Evolutionary conservation across 1,140 invertebrate species (phyloP).

Genomic region (Tetramorium parvispinum): DNA sequence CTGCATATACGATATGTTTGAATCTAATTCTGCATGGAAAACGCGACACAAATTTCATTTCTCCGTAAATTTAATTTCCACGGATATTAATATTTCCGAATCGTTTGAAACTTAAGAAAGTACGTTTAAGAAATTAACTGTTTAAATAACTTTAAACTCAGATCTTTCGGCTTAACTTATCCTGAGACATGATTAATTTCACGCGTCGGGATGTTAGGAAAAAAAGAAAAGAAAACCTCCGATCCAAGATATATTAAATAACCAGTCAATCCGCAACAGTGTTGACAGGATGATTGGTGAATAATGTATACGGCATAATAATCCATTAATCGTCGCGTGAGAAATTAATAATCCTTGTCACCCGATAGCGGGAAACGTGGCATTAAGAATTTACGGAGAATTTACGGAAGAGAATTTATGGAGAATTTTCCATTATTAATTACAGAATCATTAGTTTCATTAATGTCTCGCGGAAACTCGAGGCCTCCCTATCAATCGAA

Average conservation of each 20-base stretch:
- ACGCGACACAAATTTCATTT: background rate
- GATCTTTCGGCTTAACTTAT: background rate
- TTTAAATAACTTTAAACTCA: background rate
- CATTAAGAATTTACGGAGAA: background rate
- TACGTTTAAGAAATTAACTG: background rate
- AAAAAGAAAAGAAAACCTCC: background rate
- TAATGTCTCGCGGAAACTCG: background rate
- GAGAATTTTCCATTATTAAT: background rate
- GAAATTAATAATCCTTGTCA: constrained; percentile 8
- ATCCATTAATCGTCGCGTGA: background rate
- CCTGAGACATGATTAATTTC: background rate
- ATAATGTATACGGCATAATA: constrained; percentile 3
- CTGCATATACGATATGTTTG: background rate
- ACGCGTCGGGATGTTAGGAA: background rate
- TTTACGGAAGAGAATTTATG: background rate
- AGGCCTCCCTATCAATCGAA: background rate
- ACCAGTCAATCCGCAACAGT: background rate
- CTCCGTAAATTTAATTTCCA: background rate
- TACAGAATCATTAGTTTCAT: background rate
- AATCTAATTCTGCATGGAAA: background rate
- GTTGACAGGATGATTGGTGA: background rate
- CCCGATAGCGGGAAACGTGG: background rate
- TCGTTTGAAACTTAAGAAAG: background rate
- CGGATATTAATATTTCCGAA: background rate
- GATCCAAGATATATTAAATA: constrained; percentile 14